Percentiles rank a stretch among this genome's conserved stretches.
phyloP scores from a whole-genome alignment of 2,797 vertebrate genomes.

The Bryconaethiops microstoma region DNA sequence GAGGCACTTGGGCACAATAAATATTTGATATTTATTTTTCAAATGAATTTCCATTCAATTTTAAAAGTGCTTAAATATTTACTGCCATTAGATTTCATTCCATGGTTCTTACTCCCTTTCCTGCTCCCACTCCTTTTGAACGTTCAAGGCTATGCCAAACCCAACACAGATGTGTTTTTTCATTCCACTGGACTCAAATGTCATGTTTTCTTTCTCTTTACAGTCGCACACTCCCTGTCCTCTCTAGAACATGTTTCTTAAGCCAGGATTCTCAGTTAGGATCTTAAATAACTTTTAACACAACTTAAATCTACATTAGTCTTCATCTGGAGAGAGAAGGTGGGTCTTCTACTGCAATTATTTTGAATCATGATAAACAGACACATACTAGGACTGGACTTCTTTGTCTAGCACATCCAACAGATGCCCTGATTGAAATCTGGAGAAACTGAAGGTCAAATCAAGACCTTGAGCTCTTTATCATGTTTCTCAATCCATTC shows the following conservation, averaged over 20 bases:
- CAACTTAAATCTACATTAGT: neutral
- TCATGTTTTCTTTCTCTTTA: slow-evolving; percentile 48
- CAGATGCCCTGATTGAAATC: too few relatives aligned
- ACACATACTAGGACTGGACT: neutral
- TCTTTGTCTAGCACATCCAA: too few relatives aligned
- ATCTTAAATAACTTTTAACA: slow-evolving; percentile 26
- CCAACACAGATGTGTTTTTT: slow-evolving; percentile 49
- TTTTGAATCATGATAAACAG: neutral
- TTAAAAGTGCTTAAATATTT: slow-evolving; percentile 77
- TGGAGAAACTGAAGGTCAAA: too few relatives aligned
- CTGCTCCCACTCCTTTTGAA: slow-evolving; percentile 37
- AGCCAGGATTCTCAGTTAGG: slow-evolving; percentile 14
- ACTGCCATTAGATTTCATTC: slow-evolving; percentile 53
- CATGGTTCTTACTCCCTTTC: slow-evolving; percentile 21
- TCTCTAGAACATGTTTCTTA: slow-evolving; percentile 23
- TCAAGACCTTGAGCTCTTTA: too few relatives aligned
- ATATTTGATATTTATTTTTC: slow-evolving; percentile 81
- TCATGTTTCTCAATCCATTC: too few relatives aligned
- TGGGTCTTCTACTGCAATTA: neutral
- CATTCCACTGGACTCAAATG: slow-evolving; percentile 38
- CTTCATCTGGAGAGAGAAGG: neutral
- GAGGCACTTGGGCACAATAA: slow-evolving; percentile 69
- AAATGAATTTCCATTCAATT: slow-evolving; percentile 78
- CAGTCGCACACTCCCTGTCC: slow-evolving; percentile 22
- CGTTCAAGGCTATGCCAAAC: slow-evolving; percentile 40